A percentile compares a stretch with the other conserved stretches of the same genome.
Conservation (phyloP, 92 coral and sea anemone genomes). For the Zoanthus solanderi region DNA sequence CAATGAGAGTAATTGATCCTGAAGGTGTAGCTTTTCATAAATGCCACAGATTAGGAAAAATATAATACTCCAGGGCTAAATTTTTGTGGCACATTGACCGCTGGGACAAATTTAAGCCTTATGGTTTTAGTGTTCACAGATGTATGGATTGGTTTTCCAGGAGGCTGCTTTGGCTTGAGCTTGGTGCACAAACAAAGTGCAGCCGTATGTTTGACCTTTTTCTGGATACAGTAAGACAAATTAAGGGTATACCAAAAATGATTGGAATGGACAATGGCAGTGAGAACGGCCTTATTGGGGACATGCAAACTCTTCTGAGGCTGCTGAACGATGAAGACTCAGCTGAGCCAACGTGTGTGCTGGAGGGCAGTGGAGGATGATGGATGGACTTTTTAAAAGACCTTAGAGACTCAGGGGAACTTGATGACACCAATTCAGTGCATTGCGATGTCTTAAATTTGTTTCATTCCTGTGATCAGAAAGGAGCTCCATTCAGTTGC, state of each 20-base stretch:
- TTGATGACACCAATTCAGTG: not conserved
- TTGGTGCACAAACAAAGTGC: slow-evolving; percentile 64
- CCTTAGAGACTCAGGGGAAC: not conserved
- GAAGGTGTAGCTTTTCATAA: slow-evolving; percentile 47
- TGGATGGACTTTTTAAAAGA: not conserved
- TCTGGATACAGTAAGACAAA: slow-evolving; percentile 51
- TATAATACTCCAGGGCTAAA: slow-evolving; percentile 14
- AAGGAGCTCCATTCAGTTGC: not conserved
- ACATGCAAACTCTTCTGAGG: slow-evolving; percentile 40
- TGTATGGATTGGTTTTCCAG: slow-evolving; percentile 57
- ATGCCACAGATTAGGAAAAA: slow-evolving; percentile 25
- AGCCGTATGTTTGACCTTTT: slow-evolving; percentile 41
- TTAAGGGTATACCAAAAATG: slow-evolving; percentile 43
- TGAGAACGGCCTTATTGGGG: slow-evolving; percentile 31
- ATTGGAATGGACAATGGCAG: slow-evolving; percentile 59
- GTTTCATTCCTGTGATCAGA: not conserved
- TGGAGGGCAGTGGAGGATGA: not conserved
- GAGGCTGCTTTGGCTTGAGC: slow-evolving; percentile 64
- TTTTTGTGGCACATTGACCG: no score
- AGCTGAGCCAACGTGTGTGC: not conserved
- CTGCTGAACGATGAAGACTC: not conserved
- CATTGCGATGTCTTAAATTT: not conserved
- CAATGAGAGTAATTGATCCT: slow-evolving; percentile 57
- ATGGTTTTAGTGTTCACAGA: slow-evolving; percentile 14
- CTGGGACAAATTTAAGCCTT: not conserved